phyloP scores from a whole-genome alignment of 1,140 invertebrate species.

The Yoshiicerus persimilis region DNA sequence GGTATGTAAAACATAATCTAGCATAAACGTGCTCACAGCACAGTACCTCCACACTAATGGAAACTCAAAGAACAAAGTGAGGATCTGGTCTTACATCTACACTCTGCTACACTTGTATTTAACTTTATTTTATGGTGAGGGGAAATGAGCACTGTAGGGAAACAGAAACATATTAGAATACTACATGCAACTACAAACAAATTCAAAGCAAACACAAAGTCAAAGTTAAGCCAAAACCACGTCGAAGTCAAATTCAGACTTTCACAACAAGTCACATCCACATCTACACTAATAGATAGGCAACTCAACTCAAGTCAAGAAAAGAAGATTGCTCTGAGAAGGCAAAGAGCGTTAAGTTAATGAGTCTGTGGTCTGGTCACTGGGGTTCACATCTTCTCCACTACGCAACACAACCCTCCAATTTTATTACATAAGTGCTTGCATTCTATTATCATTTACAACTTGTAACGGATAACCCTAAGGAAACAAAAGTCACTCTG shows the following conservation, averaged over 20 bases:
- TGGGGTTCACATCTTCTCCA: not conserved
- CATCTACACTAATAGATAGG: not conserved
- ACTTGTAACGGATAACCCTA: not conserved
- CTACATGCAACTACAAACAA: not conserved
- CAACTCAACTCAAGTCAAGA: not conserved
- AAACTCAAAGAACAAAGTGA: not conserved
- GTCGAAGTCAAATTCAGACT: not conserved
- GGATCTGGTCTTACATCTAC: not conserved
- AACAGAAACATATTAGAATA: too few species aligned
- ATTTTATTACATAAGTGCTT: not conserved
- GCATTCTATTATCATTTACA: not conserved
- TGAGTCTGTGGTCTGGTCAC: slow-evolving; percentile 32
- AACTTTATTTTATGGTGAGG: too few species aligned
- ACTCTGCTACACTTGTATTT: too few species aligned
- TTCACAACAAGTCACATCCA: not conserved
- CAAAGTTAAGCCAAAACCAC: not conserved
- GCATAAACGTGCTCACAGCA: too few species aligned
- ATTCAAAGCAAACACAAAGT: not conserved
- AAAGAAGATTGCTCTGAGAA: not conserved
- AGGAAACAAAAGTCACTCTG: not conserved
- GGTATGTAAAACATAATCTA: not conserved
- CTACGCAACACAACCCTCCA: not conserved
- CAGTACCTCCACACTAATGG: too few species aligned
- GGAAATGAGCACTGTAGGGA: not conserved
- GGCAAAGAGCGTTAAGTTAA: slow-evolving; percentile 16